A percentile compares a stretch with the other conserved stretches of the same genome.
Evolutionary conservation across 2,113 vertebrate species (phyloP).

Genomic region (Panurus biarmicus): DNA sequence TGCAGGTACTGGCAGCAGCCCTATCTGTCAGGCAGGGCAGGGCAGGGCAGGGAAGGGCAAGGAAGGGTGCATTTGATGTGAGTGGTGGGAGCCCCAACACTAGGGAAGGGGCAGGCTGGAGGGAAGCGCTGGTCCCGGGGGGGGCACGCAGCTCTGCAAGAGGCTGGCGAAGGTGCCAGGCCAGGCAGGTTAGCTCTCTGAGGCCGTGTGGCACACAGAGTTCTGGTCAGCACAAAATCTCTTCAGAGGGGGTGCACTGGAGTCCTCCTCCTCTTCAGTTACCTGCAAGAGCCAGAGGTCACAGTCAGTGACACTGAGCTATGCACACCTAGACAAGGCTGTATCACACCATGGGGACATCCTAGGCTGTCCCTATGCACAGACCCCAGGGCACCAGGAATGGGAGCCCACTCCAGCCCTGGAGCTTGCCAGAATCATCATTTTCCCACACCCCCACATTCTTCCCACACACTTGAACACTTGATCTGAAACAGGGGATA

Average conservation of each 20-base stretch:
- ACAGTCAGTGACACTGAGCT: accelerated
- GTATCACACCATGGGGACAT: neutral
- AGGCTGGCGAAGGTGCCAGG: neutral
- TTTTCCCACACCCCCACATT: neutral
- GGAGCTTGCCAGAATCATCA: accelerated
- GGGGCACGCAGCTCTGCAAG: neutral
- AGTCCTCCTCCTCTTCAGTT: constrained; percentile 80
- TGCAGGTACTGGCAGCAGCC: neutral
- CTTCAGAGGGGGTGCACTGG: constrained; percentile 84
- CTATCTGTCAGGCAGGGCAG: neutral
- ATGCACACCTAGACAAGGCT: accelerated
- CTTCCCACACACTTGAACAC: neutral
- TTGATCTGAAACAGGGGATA: neutral
- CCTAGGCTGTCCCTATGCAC: neutral
- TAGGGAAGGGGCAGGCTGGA: neutral
- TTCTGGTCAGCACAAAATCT: constrained; percentile 87
- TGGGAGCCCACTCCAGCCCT: neutral
- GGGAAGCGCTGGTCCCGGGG: neutral
- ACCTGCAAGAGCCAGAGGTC: constrained; percentile 40
- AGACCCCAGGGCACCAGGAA: neutral
- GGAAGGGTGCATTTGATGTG: neutral
- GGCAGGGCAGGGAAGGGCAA: neutral
- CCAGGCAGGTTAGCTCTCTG: constrained; percentile 77
- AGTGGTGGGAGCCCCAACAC: neutral
- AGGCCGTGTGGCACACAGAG: constrained; percentile 67